phyloP scores from a whole-genome alignment of 2,113 vertebrate species.

The Onychorhynchus coronatus region DNA sequence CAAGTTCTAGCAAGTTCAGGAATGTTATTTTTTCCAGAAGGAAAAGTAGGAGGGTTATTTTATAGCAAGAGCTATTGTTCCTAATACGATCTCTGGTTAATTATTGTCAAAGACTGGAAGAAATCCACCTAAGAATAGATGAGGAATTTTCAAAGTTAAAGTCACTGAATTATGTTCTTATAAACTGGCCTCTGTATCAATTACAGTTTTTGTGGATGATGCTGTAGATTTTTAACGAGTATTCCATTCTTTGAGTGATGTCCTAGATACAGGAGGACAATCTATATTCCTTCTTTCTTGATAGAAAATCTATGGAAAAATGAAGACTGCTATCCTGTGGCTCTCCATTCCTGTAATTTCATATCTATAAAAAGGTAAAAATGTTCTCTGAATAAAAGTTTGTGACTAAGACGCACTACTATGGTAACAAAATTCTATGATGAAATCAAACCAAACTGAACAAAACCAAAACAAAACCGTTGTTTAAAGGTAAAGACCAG shows the following conservation, averaged over 20 bases:
- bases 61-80: not conserved
- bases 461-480: not conserved
- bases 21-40: not conserved
- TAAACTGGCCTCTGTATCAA: not conserved
- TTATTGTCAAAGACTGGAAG: not conserved
- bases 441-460: not conserved
- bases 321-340: not conserved
- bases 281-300: not conserved
- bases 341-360: not conserved
- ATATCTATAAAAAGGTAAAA: not conserved
- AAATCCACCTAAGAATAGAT: not conserved
- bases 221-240: not conserved
- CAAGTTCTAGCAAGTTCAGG: not conserved
- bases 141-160: not conserved
- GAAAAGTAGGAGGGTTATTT: not conserved
- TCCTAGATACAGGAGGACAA: not conserved
- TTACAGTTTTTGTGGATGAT: not conserved
- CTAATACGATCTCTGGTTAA: not conserved
- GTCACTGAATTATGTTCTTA: not conserved
- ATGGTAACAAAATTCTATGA: accelerated
- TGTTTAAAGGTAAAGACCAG: not conserved
- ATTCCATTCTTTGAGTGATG: not conserved
- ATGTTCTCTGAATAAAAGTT: not conserved
- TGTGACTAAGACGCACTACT: not conserved
- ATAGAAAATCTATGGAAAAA: not conserved